These are phyloP conservation scores for Ceyx erithaca DNA, from an alignment of 2,797 vertebrate species.

Conservation along the genomic window DNA sequence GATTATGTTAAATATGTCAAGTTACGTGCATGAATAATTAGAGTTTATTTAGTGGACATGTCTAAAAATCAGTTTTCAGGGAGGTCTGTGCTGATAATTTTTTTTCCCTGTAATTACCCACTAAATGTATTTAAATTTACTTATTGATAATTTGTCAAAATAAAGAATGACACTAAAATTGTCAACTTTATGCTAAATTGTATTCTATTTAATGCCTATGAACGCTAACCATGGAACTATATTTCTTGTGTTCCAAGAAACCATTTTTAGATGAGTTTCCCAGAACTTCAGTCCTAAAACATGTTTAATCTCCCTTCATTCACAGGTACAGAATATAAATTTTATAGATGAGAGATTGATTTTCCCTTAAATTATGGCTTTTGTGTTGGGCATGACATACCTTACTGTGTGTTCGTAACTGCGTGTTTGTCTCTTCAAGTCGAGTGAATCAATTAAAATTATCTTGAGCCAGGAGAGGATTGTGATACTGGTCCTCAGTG, in stretches of 20 bases:
- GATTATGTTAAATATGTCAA: conserved; percentile 45
- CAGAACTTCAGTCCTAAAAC: background rate
- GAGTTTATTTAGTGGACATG: conserved; percentile 10
- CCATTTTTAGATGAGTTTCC: background rate
- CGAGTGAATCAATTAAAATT: background rate
- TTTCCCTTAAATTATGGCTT: background rate
- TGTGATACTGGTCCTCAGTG: background rate
- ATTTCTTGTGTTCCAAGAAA: conserved; percentile 35
- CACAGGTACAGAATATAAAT: background rate
- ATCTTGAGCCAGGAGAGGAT: background rate
- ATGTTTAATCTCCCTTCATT: conserved; percentile 11
- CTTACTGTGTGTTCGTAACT: background rate
- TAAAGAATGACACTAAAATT: conserved; percentile 30
- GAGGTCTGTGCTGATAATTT: background rate
- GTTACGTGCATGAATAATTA: background rate
- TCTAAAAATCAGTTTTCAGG: background rate
- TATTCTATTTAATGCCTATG: background rate
- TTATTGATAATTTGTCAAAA: conserved; percentile 43
- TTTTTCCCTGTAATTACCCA: background rate
- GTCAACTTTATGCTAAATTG: conserved; percentile 44
- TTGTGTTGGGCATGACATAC: background rate
- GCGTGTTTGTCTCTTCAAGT: background rate
- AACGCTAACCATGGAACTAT: conserved; percentile 12
- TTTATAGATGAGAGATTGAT: background rate
- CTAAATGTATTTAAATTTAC: conserved; percentile 28